phyloP scores from a whole-genome alignment of 2,888 invertebrate genomes.

The Cantharis flavilabris region DNA sequence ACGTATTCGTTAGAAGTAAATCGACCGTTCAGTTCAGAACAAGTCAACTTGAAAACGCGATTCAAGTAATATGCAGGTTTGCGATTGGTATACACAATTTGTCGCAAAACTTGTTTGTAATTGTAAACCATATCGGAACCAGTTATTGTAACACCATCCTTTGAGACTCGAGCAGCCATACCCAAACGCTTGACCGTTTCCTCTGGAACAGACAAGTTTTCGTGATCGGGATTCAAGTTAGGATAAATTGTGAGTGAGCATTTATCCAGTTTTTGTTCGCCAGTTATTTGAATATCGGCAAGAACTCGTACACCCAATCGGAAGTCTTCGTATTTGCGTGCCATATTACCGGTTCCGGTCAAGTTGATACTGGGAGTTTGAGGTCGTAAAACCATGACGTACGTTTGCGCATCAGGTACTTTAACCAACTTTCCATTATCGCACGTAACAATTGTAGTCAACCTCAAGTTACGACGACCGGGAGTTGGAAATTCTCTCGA shows the following conservation, averaged over 20 bases:
- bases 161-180: conserved; percentile 78
- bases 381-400: conserved; percentile 85
- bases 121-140: conserved; percentile 80
- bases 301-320: conserved; percentile 86
- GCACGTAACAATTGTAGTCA: conserved; percentile 79
- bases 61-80: conserved; percentile 95
- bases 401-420: conserved; percentile 79
- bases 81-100: conserved; percentile 92
- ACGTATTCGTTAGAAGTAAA: conserved; percentile 96
- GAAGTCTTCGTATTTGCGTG: conserved; percentile 85
- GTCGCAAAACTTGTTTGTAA: conserved; percentile 77
- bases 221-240: conserved; percentile 93
- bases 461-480: conserved; percentile 83
- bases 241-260: conserved; percentile 95
- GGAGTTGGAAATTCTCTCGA: conserved; percentile 92
- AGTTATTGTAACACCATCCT: conserved; percentile 83
- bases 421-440: conserved; percentile 74
- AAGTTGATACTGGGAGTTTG: conserved; percentile 84
- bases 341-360: conserved; percentile 79
- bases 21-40: conserved; percentile 90
- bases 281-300: conserved; percentile 79
- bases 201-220: conserved; percentile 80
- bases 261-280: conserved; percentile 81
- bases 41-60: conserved; percentile 93
- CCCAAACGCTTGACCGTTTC: conserved; percentile 71